phyloP scores from a whole-genome alignment of 2,797 vertebrate genomes.

The Artibeus lituratus region DNA sequence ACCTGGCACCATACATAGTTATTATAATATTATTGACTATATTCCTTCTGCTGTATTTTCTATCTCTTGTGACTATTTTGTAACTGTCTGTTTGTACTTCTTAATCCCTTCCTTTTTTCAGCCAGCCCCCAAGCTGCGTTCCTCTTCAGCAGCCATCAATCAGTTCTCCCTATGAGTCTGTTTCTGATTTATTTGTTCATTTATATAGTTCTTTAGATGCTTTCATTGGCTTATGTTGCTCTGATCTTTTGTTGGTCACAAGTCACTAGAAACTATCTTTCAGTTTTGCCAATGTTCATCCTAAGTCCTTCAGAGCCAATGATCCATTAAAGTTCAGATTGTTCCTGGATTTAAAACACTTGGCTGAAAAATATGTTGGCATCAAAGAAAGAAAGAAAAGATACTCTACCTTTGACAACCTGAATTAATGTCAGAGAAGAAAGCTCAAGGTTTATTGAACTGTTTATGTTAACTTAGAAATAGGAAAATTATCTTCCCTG shows the following conservation, averaged over 20 bases:
- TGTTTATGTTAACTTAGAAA: not conserved
- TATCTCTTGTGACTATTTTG: not conserved
- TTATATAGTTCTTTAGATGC: not conserved
- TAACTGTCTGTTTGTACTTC: not conserved
- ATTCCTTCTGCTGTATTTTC: not conserved
- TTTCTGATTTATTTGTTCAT: not conserved
- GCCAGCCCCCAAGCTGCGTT: not conserved
- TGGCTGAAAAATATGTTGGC: not conserved
- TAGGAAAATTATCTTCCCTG: not conserved
- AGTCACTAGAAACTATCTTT: not conserved
- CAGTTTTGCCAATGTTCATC: not conserved
- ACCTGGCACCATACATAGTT: not conserved
- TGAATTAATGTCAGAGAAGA: not conserved
- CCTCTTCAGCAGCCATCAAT: not conserved
- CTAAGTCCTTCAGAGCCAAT: slow-evolving; percentile 5
- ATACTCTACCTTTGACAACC: not conserved
- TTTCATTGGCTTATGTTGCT: not conserved
- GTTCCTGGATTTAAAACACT: not conserved
- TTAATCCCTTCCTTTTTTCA: not conserved
- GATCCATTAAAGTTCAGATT: not conserved
- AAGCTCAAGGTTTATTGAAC: not conserved
- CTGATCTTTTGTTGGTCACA: not conserved
- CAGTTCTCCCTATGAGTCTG: not conserved
- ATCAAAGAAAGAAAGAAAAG: slow-evolving; percentile 6
- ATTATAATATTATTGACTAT: not conserved